These are phyloP conservation scores for Graphium colonna DNA, from an alignment of 2,888 invertebrate genomes.

Conservation along the genomic window DNA sequence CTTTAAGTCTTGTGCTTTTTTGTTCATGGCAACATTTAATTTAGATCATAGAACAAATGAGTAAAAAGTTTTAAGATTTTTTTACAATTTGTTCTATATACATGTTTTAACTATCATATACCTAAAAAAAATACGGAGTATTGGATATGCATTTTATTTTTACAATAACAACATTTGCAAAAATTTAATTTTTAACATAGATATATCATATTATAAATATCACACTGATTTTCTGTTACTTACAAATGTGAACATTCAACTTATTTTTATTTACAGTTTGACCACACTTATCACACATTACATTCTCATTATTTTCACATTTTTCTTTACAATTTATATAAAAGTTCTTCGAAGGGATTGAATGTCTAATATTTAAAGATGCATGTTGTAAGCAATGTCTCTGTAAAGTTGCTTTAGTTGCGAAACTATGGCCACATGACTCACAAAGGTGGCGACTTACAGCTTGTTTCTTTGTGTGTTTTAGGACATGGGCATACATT, in stretches of 20 bases:
- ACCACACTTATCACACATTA: conserved; percentile 70
- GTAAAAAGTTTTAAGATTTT: too few species aligned
- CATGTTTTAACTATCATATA: conserved; percentile 6
- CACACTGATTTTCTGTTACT: conserved; percentile 23
- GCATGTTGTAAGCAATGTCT: conserved; percentile 53
- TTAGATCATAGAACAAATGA: too few species aligned
- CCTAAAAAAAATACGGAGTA: conserved; percentile 7
- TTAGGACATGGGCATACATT: conserved; percentile 79
- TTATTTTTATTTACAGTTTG: conserved; percentile 44
- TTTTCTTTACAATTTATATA: conserved; percentile 42
- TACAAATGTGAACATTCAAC: conserved; percentile 47
- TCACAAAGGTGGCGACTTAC: conserved; percentile 61
- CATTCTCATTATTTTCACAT: conserved; percentile 47
- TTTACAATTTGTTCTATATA: too few species aligned
- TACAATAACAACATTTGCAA: too few species aligned
- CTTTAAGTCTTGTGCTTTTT: too few species aligned
- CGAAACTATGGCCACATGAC: conserved; percentile 64
- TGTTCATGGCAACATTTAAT: too few species aligned
- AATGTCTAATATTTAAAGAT: conserved; percentile 29
- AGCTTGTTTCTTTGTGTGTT: conserved; percentile 57
- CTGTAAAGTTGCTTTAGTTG: conserved; percentile 48
- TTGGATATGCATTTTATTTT: background rate
- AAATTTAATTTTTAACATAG: too few species aligned
- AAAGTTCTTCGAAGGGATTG: background rate
- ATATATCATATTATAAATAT: too few species aligned